phyloP scores from a whole-genome alignment of 2,888 invertebrate species.

The Oasisia sp. region DNA sequence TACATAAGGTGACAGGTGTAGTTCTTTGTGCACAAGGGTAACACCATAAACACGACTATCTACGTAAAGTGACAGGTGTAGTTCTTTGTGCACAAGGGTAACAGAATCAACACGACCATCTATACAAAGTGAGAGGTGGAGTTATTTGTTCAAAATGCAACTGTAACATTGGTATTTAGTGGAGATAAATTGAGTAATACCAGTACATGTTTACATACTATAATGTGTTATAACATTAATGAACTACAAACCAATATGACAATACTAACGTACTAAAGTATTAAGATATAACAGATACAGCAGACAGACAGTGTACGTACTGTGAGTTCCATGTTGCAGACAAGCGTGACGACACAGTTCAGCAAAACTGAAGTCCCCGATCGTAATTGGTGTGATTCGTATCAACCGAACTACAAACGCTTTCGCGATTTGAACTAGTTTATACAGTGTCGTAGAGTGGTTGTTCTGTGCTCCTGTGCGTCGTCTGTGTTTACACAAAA shows the following conservation, averaged over 20 bases:
- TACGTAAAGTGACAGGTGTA: neutral
- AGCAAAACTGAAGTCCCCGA: neutral
- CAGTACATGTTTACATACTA: neutral
- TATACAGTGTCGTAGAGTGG: constrained; percentile 5
- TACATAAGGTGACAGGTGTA: neutral
- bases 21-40: neutral
- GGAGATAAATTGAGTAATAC: neutral
- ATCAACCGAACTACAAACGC: neutral
- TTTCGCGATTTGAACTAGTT: neutral
- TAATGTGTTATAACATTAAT: too few relatives aligned
- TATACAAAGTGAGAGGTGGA: neutral
- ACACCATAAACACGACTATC: neutral
- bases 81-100: neutral
- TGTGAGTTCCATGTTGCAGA: neutral
- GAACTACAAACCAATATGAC: neutral
- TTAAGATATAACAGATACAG: neutral
- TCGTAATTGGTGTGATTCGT: neutral
- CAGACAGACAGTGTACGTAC: neutral
- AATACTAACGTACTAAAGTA: neutral
- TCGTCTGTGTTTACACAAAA: neutral
- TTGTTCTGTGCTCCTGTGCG: neutral
- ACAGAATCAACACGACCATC: neutral
- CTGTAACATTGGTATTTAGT: neutral
- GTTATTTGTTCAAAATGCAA: neutral
- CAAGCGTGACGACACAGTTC: neutral